These are phyloP conservation scores for Podiceps cristatus DNA, from an alignment of 2,113 vertebrate species.

Conservation along the genomic window DNA sequence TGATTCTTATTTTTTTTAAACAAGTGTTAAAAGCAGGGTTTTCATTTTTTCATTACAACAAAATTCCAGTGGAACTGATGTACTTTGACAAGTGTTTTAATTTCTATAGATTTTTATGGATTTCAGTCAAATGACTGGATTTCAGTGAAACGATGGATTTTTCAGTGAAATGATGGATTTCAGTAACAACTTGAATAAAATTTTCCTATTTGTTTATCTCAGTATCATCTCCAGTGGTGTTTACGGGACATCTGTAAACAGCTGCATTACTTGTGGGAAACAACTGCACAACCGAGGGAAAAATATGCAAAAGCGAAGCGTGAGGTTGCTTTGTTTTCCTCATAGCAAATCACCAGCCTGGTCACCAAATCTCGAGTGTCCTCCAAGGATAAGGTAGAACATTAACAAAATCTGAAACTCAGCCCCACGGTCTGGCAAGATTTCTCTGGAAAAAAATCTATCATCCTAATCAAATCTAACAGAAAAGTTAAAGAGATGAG, in stretches of 20 bases:
- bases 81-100: neutral
- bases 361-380: neutral
- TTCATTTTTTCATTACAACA: neutral
- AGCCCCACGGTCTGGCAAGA: neutral
- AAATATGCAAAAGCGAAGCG: neutral
- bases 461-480: neutral
- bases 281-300: neutral
- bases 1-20: neutral
- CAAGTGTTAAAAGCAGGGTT: neutral
- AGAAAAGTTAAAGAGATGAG: neutral
- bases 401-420: neutral
- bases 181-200: neutral
- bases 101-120: neutral
- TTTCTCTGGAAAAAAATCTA: neutral
- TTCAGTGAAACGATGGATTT: neutral
- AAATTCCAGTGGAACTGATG: neutral
- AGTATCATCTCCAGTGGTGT: neutral
- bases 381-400: neutral
- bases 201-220: neutral
- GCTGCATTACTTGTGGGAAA: neutral
- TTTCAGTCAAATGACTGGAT: neutral
- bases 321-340: neutral
- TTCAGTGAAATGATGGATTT: neutral
- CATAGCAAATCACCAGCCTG: neutral
- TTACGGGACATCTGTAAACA: neutral